These are phyloP conservation scores for Brachyhypopomus occidentalis DNA, from an alignment of 2,113 vertebrate species.

Conservation along the genomic window DNA sequence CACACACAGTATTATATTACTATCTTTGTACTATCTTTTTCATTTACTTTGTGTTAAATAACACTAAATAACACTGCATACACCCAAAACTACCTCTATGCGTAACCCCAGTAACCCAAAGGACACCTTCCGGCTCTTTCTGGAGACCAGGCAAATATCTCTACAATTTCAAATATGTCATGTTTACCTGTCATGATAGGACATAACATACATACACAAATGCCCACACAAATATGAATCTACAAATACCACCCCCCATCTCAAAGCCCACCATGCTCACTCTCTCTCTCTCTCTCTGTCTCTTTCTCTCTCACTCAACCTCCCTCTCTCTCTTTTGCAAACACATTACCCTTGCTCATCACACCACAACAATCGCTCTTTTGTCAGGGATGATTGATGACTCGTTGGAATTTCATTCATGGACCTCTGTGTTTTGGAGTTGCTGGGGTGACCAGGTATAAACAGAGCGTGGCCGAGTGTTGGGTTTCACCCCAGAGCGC, in stretches of 20 bases:
- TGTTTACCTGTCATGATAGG: no score
- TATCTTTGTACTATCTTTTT: no score
- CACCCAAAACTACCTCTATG: no score
- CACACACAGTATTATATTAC: neutral
- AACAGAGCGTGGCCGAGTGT: slow-evolving; percentile 68
- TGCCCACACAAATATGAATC: neutral
- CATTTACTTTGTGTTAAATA: no score
- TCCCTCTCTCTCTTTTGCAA: slow-evolving; percentile 6
- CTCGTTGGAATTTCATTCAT: slow-evolving; percentile 76
- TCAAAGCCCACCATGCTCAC: neutral
- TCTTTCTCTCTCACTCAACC: neutral
- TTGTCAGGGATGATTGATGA: slow-evolving; percentile 77
- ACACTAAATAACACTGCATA: no score
- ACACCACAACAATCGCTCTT: slow-evolving; percentile 70
- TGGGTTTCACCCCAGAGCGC: slow-evolving; percentile 71
- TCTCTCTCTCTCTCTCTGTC: neutral
- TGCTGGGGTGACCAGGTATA: slow-evolving; percentile 78
- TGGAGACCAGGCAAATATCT: no score
- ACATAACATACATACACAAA: neutral
- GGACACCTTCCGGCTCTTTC: no score
- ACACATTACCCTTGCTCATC: slow-evolving; percentile 36
- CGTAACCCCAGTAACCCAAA: no score
- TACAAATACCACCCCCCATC: neutral
- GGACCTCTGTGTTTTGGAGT: slow-evolving; percentile 70
- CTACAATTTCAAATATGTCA: no score